Base-by-base conservation (phyloP, 2,797 vertebrate genomes). In the Lutjanus argentimaculatus region DNA sequence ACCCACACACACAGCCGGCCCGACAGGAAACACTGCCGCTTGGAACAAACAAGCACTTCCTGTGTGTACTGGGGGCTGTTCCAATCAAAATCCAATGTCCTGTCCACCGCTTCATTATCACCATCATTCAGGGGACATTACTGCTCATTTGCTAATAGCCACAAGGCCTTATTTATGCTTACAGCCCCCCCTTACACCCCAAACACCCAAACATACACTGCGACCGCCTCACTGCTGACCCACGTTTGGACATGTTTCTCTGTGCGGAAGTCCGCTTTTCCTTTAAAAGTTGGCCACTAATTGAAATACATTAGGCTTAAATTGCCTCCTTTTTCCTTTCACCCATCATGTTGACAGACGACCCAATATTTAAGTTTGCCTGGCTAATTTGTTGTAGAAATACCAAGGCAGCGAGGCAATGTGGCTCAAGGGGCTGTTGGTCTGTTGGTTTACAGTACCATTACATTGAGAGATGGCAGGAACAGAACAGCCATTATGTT, bases 281-380 rank as follows among this genome's bases (percentile, higher is more conserved):
- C 91, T 85, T 93, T 92, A 91, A 94, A 95, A 93, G 80, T 86
- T n/a, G 45, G 82, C 93, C 91, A 90, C 93, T 97, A 97, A 97
- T 97, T 97, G 96, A 96, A 96, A 95, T 95, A 95, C 96, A 97
- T 97, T 97, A 96, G 95, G 92, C 93, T 88, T 95, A 96, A 98
- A 97, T 97, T 96, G 96, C 94, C 90, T 93, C 94, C 95, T 91
- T 93, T 91, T 92, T 95, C 96, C 95, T 95, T 96, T 96, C 96
- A 96, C 97, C 96, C 96, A 94, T 97, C 97, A 97, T 95, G 95
- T 94, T 97, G 97, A 94, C 95, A 90, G 94, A 93, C 84, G 91
- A 86, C 87, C 92, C 90, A 92, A 95, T 93, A 94, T 94, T 95
- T 94, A 89, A 86, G 76, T 92, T 93, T 87, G 78, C 86, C 88